These are phyloP conservation scores for Pluvialis apricaria DNA, from an alignment of 2,113 vertebrate genomes.

Conservation along the genomic window DNA sequence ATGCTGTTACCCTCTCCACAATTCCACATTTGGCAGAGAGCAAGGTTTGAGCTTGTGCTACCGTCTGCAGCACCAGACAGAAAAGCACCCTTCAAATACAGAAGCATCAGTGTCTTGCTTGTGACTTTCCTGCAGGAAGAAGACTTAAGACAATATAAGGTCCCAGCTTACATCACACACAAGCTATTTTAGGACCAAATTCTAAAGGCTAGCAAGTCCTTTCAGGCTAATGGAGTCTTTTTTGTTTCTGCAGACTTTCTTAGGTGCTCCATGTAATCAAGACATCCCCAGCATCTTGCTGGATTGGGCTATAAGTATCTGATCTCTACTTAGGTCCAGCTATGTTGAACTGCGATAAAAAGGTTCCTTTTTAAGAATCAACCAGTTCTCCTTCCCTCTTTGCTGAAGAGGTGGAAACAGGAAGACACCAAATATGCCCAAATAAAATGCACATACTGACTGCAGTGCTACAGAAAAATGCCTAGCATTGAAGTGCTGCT, in stretches of 20 bases:
- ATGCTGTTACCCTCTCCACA: slow-evolving; percentile 76
- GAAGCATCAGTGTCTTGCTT: not conserved
- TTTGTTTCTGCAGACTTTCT: not conserved
- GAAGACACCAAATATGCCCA: not conserved
- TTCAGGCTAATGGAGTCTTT: not conserved
- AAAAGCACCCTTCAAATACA: slow-evolving; percentile 6
- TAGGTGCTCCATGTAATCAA: not conserved
- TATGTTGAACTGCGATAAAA: not conserved
- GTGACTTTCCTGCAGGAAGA: not conserved
- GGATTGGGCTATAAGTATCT: not conserved
- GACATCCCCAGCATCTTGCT: not conserved
- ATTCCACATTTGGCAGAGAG: slow-evolving; percentile 75
- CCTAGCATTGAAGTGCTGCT: not conserved
- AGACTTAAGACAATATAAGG: not conserved
- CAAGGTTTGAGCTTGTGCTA: slow-evolving; percentile 62
- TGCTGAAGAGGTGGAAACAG: not conserved
- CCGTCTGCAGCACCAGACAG: slow-evolving; percentile 71
- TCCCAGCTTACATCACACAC: not conserved
- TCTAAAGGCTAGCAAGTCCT: not conserved
- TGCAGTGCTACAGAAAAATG: not conserved
- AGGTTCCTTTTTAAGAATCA: not conserved
- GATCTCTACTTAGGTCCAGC: not conserved
- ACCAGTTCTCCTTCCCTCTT: not conserved
- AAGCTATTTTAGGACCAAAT: not conserved
- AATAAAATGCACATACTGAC: not conserved